Percentiles rank a stretch among this genome's conserved stretches.
Conservation (phyloP, 2,797 vertebrate genomes). For the Aplochiton taeniatus region DNA sequence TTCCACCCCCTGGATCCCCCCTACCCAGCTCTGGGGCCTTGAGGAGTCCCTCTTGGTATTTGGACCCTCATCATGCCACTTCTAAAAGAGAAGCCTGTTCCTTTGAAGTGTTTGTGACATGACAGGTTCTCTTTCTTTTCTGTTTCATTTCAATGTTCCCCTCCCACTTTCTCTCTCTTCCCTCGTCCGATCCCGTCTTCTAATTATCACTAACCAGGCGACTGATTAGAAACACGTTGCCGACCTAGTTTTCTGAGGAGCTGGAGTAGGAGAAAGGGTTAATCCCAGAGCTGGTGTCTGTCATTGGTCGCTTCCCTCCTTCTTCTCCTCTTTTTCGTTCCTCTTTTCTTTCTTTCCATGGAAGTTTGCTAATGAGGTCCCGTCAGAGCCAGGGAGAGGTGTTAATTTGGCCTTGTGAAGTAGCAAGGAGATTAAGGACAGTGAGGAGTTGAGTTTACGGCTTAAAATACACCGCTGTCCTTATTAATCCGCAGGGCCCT, state of each 20-base stretch:
- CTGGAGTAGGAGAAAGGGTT: conserved; percentile 78
- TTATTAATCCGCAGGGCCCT: conserved; percentile 84
- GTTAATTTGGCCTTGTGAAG: conserved; percentile 87
- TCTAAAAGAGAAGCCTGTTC: conserved; percentile 72
- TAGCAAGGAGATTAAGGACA: conserved; percentile 87
- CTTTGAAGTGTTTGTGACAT: conserved; percentile 82
- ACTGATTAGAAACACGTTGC: conserved; percentile 81
- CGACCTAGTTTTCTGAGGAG: conserved; percentile 77
- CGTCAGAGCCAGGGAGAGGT: conserved; percentile 85
- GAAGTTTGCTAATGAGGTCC: conserved; percentile 87
- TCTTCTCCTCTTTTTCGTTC: conserved; percentile 47
- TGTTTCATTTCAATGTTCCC: conserved; percentile 77
- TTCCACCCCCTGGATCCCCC: conserved; percentile 28
- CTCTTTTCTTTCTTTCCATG: conserved; percentile 77
- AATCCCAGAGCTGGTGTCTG: conserved; percentile 81
- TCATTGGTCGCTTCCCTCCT: conserved; percentile 79
- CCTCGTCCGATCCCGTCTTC: conserved; percentile 76
- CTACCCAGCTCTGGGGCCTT: conserved; percentile 51
- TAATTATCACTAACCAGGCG: conserved; percentile 85
- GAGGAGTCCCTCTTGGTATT: conserved; percentile 66
- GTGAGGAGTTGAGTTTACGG: conserved; percentile 84
- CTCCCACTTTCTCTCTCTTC: conserved; percentile 72
- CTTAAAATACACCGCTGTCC: conserved; percentile 88
- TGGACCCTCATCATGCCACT: conserved; percentile 75
- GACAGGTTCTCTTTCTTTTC: conserved; percentile 79